phyloP scores from a whole-genome alignment of 2,113 vertebrate genomes.

The Motacilla alba region DNA sequence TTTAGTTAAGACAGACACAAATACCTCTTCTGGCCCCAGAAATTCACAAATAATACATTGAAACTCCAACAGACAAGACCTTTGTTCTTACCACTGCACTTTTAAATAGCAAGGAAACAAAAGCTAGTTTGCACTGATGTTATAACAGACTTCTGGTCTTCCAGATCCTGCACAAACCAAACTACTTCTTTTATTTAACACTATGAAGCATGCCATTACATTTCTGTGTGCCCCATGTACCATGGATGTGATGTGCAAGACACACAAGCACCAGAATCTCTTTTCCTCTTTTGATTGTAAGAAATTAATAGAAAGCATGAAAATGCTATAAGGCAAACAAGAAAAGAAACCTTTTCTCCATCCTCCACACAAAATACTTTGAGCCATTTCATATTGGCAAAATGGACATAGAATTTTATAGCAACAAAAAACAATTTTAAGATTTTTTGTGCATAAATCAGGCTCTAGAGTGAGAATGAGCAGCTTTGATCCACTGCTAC shows the following conservation, averaged over 20 bases:
- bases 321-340: background rate
- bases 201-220: background rate
- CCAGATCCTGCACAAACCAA: background rate
- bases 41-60: background rate
- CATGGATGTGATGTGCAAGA: background rate
- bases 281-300: background rate
- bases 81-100: background rate
- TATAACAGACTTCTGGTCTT: background rate
- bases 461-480: background rate
- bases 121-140: background rate
- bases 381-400: background rate
- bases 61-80: background rate
- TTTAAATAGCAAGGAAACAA: background rate
- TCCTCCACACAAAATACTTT: background rate
- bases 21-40: background rate
- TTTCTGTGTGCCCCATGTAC: background rate
- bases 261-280: background rate
- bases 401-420: background rate
- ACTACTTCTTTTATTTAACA: background rate
- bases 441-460: background rate
- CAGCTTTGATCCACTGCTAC: background rate
- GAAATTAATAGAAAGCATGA: background rate
- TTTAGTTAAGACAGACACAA: background rate
- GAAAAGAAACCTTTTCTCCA: background rate
- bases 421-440: background rate